These are phyloP conservation scores for Triplophysa bombifrons DNA, from an alignment of 2,797 vertebrate species.

Conservation along the genomic window DNA sequence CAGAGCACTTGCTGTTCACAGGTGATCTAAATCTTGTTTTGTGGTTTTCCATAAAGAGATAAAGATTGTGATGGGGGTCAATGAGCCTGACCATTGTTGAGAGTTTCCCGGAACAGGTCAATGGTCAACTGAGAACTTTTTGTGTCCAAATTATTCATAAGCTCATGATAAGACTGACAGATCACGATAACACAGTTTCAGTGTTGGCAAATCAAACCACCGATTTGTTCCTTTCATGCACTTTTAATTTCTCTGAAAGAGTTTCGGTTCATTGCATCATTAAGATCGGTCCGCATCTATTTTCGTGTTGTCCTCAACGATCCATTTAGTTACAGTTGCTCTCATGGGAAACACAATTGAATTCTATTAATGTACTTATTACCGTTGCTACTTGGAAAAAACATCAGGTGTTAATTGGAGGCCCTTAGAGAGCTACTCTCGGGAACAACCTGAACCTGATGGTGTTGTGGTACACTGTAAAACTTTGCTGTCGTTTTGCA, in stretches of 20 bases:
- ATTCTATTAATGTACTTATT: constrained; percentile 12
- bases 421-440: constrained; percentile 9
- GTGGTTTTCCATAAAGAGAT: constrained; percentile 16
- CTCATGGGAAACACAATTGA: not conserved
- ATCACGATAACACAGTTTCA: constrained; percentile 33
- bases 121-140: constrained; percentile 24
- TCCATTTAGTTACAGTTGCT: constrained; percentile 23
- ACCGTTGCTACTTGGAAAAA: constrained; percentile 13
- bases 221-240: not conserved
- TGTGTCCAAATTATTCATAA: constrained; percentile 24
- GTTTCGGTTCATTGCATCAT: not conserved
- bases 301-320: not conserved
- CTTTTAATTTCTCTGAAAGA: not conserved
- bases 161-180: constrained; percentile 36
- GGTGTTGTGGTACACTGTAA: too few relatives aligned
- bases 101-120: not conserved
- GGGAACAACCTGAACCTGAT: not conserved
- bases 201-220: not conserved
- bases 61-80: constrained; percentile 18
- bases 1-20: not conserved
- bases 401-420: constrained; percentile 37
- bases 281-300: not conserved
- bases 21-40: not conserved
- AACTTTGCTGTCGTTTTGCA: too few relatives aligned
- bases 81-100: constrained; percentile 1